Percentiles rank a stretch among this genome's conserved stretches.
Evolutionary conservation across 2,888 invertebrate species (phyloP).

Genomic region (Nymphalis c-album): DNA sequence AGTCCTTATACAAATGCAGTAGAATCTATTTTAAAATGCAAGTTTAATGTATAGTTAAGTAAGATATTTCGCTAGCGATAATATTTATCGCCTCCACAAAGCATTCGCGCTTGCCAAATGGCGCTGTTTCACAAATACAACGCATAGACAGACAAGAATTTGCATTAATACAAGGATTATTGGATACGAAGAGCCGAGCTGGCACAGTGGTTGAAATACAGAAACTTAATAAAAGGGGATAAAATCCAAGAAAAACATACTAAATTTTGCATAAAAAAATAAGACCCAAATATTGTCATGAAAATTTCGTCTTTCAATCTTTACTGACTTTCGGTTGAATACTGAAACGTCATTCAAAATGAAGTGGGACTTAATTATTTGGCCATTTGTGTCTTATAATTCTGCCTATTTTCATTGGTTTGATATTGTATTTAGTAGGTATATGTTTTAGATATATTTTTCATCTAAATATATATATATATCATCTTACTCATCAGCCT

Average conservation of each 20-base stretch:
- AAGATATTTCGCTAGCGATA: conserved; percentile 23
- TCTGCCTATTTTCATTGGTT: too few species aligned
- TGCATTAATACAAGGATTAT: conserved; percentile 20
- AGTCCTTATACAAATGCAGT: not conserved
- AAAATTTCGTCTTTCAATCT: too few species aligned
- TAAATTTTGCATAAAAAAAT: too few species aligned
- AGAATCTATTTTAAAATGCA: conserved; percentile 10
- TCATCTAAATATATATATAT: too few species aligned
- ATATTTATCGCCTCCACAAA: conserved; percentile 35
- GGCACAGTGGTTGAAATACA: not conserved
- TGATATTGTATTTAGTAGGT: too few species aligned
- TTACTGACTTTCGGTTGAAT: too few species aligned
- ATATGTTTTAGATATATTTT: too few species aligned
- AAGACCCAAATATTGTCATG: too few species aligned
- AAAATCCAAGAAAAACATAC: not conserved
- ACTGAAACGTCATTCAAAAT: too few species aligned
- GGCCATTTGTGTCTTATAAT: too few species aligned
- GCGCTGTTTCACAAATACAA: conserved; percentile 30
- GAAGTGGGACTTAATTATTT: too few species aligned
- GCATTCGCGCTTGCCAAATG: conserved; percentile 35
- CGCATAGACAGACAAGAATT: conserved; percentile 32
- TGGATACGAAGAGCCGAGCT: not conserved
- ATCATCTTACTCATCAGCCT: too few species aligned
- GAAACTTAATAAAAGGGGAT: not conserved
- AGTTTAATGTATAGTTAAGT: conserved; percentile 10